These are phyloP conservation scores for Istiophorus platypterus DNA, from an alignment of 2,113 vertebrate genomes.

Conservation along the genomic window DNA sequence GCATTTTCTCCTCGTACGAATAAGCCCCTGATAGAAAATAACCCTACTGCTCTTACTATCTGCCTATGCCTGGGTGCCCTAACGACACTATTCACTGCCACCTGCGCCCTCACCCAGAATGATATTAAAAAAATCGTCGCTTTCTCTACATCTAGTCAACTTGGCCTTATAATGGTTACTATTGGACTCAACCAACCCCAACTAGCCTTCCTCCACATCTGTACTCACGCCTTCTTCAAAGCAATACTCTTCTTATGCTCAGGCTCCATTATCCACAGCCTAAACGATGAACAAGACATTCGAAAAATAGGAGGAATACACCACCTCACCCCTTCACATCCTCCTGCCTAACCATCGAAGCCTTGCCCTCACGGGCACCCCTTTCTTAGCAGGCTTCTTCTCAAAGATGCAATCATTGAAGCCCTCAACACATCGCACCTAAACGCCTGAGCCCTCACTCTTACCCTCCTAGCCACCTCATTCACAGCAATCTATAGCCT, in stretches of 20 bases:
- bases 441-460: constrained; percentile 45
- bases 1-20: background rate
- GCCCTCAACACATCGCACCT: constrained; percentile 33
- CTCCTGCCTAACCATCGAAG: constrained; percentile 28
- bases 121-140: constrained; percentile 62
- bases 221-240: too few relatives aligned
- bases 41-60: rapidly evolving
- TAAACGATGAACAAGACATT: constrained; percentile 67
- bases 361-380: constrained; percentile 43
- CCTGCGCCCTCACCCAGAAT: constrained; percentile 4
- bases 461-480: constrained; percentile 38
- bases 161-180: constrained; percentile 61
- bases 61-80: background rate
- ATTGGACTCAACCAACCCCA: constrained; percentile 57
- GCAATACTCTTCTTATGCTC: constrained; percentile 61
- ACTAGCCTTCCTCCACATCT: constrained; percentile 61
- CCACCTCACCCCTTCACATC: constrained; percentile 9
- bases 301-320: constrained; percentile 56
- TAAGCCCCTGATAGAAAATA: background rate
- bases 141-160: constrained; percentile 67
- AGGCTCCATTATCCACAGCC: constrained; percentile 44
- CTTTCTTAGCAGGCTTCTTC: constrained; percentile 55
- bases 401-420: constrained; percentile 65
- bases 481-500: constrained; percentile 40
- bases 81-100: too few relatives aligned